Evolutionary conservation across 2,113 vertebrate species (phyloP), one percentile per base, ranked within the genome.

Genomic region (Xerus inauris): DNA sequence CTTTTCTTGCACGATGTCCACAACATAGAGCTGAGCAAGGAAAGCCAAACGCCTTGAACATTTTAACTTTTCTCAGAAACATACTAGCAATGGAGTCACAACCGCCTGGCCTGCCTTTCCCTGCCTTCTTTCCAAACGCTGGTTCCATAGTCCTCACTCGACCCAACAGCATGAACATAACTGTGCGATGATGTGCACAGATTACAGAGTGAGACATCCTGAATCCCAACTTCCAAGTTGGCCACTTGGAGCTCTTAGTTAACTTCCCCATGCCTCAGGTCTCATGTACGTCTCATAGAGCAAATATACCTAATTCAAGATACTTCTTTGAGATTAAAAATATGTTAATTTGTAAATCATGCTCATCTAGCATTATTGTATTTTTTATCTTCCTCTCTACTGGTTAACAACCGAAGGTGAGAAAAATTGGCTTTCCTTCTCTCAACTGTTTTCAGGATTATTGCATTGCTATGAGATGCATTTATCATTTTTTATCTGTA

Each of bases 61-160:
- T 8, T 71, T 47, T 57, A 47, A 11, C 9, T 0, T 42, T 79
- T 75, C 42, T 89, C 47, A 35, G 30, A 28, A 9, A 35, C 14
- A 75, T 1, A 4, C 1, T 22, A 35, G 59, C 49, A 51, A 20
- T 9, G 20, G 8, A 42, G 35, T 8, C 30, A 4, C 8, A 62
- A 6, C 3, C 3, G 5, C 22, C 45, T 7, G 17, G n/a, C 6
- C 11, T 4, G 0, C 19, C 72, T 72, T 22, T 75, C 14, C 26
- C 13, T 75, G 14, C 8, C 12, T 17, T 28, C 13, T 82, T 40
- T 87, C 3, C 14, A 35, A 65, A 16, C 5, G 0, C 45, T 42
- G 42, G 26, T 26, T 38, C 17, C 40, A 86, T 40, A 14, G n/a
- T 42, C 26, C 2, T 75, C 3, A 0, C 32, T 73, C 26, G 47